Evolutionary conservation across 2,113 vertebrate species (phyloP), one percentile per base, ranked within the genome.

Genomic region (Orthochromis malagaraziensis): DNA sequence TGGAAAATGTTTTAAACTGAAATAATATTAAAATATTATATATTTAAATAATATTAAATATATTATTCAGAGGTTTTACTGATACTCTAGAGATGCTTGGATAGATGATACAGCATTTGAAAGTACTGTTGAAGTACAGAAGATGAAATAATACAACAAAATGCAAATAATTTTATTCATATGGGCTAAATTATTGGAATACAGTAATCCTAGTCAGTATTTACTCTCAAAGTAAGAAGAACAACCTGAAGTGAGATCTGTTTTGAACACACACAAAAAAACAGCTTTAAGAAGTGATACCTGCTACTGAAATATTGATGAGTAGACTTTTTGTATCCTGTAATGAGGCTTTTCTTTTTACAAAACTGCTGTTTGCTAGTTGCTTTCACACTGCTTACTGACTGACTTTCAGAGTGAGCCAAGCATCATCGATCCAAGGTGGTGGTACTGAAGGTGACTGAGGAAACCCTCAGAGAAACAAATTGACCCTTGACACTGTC

Each of bases 361-460:
- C 11, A 33, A 81, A 87, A 51, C 35, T 11, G 45, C 16, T 75
- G 26, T 33, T n/a, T 53, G n/a, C 40, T 68, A 47, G 38, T 84
- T 87, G 75, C 60, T 47, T 89, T 73, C 49, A 17, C 6, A 4
- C 53, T 68, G 29, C 17, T 49, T 47, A 82, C 90, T 65, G 65
- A 84, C 49, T 84, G 87, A 79, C 87, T 84, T 70, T 88, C 33
- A 88, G 85, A 83, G 38, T 51, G 84, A 54, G 85, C 84, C 85
- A 91, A 86, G 91, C 89, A 92, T 79, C 91, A 92, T 93, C 13
- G 81, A 95, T 91, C 84, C 35, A 14, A 79, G 83, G 54, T 77
- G 88, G 83, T 84, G 54, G 83, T 82, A 33, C 53, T 3, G n/a
- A 86, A 85, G 90, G 89, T 91, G 90, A 88, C 49, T 2, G 77